These are phyloP conservation scores for Ericerus pela DNA, from an alignment of 1,140 invertebrate genomes.

Conservation along the genomic window DNA sequence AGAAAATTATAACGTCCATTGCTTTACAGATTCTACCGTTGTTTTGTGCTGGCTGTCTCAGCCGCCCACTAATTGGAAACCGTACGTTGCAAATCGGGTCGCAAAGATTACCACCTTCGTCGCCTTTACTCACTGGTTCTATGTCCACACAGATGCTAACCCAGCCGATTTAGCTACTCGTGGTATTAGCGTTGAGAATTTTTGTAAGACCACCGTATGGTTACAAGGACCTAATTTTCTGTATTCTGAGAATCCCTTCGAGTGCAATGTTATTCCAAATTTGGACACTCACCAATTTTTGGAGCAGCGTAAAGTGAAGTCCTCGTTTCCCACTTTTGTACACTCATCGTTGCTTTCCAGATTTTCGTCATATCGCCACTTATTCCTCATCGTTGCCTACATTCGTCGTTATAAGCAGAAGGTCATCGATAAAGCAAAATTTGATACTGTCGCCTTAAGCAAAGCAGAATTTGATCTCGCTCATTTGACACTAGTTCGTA, in stretches of 20 bases:
- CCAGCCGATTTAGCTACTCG: constrained; percentile 22
- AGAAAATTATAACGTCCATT: background rate
- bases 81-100: constrained; percentile 1
- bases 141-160: constrained; percentile 24
- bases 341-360: too few relatives aligned
- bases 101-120: background rate
- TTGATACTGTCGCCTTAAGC: too few relatives aligned
- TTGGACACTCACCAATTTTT: too few relatives aligned
- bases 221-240: background rate
- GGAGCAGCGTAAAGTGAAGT: too few relatives aligned
- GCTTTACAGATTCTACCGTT: constrained; percentile 26
- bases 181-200: background rate
- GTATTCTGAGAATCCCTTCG: too few relatives aligned
- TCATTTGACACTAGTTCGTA: background rate
- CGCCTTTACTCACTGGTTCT: constrained; percentile 18
- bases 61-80: constrained; percentile 23
- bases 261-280: too few relatives aligned
- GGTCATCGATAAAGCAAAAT: too few relatives aligned
- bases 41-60: constrained; percentile 27
- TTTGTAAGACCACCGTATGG: background rate
- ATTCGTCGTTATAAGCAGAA: too few relatives aligned
- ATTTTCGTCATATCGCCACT: too few relatives aligned
- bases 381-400: too few relatives aligned
- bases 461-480: too few relatives aligned
- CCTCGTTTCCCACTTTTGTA: too few relatives aligned